A percentile compares a stretch with the other conserved stretches of the same genome.
These are phyloP conservation scores for Thamnophis elegans DNA, from an alignment of 2,797 vertebrate species.

Conservation along the genomic window DNA sequence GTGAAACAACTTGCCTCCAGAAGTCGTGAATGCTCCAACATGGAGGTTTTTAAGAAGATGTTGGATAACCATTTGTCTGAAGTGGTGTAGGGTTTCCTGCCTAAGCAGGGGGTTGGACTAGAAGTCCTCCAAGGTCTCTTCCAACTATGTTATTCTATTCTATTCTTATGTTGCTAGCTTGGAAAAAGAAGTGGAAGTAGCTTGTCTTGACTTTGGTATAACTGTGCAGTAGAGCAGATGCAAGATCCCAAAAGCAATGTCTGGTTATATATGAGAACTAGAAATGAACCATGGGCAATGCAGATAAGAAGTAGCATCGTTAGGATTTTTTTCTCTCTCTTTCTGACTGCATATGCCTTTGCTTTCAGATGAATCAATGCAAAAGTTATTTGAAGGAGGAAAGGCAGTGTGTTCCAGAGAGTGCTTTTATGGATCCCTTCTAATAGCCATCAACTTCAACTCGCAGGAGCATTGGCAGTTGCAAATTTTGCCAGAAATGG, in stretches of 20 bases:
- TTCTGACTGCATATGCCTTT: slow-evolving; percentile 42
- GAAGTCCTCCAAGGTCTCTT: too few species aligned
- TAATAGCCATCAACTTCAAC: slow-evolving; percentile 94
- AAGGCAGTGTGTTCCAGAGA: slow-evolving; percentile 94
- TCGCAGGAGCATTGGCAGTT: slow-evolving; percentile 94
- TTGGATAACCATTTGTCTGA: too few species aligned
- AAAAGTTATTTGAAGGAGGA: slow-evolving; percentile 96
- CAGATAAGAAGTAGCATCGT: not conserved
- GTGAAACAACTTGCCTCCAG: too few species aligned
- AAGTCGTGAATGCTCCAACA: too few species aligned
- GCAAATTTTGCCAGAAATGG: slow-evolving; percentile 98
- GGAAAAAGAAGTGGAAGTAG: not conserved
- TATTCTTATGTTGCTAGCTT: slow-evolving; percentile 1
- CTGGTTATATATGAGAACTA: not conserved
- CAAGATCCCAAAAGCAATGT: not conserved
- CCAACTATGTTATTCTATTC: too few species aligned
- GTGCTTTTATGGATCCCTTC: slow-evolving; percentile 97
- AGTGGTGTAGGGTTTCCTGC: too few species aligned
- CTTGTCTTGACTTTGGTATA: not conserved
- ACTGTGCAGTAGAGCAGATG: not conserved
- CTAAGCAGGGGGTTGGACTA: too few species aligned
- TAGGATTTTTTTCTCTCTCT: not conserved
- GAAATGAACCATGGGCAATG: too few species aligned
- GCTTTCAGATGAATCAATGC: slow-evolving; percentile 93
- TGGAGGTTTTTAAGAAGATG: too few species aligned